Evolutionary conservation across 2,888 invertebrate species (phyloP).

Genomic region (Lasioglossum vierecki): DNA sequence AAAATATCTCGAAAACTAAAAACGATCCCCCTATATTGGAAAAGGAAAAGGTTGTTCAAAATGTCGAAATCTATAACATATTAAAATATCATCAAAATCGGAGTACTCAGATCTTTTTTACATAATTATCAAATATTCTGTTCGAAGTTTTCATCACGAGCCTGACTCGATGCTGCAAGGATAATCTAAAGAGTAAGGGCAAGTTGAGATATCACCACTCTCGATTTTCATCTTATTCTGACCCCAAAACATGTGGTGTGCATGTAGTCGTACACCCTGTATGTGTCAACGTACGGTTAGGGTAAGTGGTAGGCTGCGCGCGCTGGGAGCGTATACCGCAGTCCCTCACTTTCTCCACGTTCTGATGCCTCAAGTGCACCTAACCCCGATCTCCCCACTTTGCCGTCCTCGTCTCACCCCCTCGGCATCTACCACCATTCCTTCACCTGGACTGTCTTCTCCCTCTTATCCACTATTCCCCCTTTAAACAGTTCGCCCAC

Average conservation of each 20-base stretch:
- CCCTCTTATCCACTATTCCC: conserved; percentile 63
- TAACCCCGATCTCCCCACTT: conserved; percentile 61
- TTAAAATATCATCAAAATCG: too few relatives aligned
- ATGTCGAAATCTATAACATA: too few relatives aligned
- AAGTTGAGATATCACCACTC: neutral
- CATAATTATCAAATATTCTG: neutral
- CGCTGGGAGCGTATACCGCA: conserved; percentile 79
- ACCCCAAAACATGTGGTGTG: neutral
- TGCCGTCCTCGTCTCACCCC: conserved; percentile 33
- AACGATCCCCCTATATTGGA: too few relatives aligned
- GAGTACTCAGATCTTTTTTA: too few relatives aligned
- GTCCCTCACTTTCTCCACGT: conserved; percentile 72
- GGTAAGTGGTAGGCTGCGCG: conserved; percentile 73
- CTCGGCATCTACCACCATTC: conserved; percentile 60
- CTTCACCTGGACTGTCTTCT: conserved; percentile 66
- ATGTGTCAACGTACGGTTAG: conserved; percentile 53
- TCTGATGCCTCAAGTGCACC: conserved; percentile 78
- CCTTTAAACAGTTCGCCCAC: conserved; percentile 70
- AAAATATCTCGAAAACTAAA: too few relatives aligned
- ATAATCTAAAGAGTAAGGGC: neutral
- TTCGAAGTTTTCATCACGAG: neutral
- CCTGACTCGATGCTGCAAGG: neutral
- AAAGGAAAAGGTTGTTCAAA: too few relatives aligned
- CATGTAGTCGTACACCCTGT: neutral
- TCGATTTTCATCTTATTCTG: conserved; percentile 4